A percentile compares a stretch with the other conserved stretches of the same genome.
phyloP scores from a whole-genome alignment of 2,113 vertebrate species.

The Callipepla squamata region DNA sequence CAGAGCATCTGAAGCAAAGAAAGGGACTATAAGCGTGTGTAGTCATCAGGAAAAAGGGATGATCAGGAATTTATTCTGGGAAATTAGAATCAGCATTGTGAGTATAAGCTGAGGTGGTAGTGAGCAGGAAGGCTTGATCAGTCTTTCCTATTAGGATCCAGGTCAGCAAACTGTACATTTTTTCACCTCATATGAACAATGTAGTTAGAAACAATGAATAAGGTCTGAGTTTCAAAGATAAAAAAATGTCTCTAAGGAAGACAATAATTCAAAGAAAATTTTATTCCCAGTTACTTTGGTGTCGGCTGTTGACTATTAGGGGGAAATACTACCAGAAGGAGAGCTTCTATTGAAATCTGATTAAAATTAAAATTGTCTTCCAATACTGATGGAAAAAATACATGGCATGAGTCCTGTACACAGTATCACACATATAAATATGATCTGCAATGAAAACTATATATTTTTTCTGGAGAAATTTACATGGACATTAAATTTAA shows the following conservation, averaged over 20 bases:
- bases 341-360: neutral
- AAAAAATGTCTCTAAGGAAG: neutral
- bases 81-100: neutral
- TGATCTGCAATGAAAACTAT: neutral
- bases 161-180: neutral
- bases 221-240: neutral
- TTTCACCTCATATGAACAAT: neutral
- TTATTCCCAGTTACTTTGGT: neutral
- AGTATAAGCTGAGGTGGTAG: accelerated
- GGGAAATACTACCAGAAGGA: neutral
- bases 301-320: neutral
- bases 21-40: neutral
- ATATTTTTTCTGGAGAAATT: neutral
- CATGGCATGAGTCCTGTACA: neutral
- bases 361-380: neutral
- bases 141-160: neutral
- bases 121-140: neutral
- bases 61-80: neutral
- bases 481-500: neutral
- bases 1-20: neutral
- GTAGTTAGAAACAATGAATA: neutral
- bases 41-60: neutral
- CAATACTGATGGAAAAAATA: neutral
- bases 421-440: neutral
- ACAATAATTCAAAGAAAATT: neutral